These are phyloP conservation scores for Parotocinclus haroldoi DNA, from an alignment of 2,797 vertebrate genomes.

Conservation along the genomic window DNA sequence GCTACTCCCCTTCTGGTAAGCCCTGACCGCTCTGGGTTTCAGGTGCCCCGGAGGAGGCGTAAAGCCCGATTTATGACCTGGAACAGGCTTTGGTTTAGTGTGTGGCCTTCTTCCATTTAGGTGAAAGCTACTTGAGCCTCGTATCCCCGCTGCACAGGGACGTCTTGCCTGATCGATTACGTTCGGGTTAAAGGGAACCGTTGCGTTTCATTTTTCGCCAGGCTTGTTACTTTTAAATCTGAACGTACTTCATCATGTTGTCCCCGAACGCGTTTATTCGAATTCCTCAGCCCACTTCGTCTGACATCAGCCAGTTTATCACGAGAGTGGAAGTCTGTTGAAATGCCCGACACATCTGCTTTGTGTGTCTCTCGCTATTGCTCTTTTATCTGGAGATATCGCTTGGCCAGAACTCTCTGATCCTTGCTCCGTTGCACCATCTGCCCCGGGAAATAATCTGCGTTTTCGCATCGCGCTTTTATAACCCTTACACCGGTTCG, in stretches of 20 bases:
- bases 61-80: too few relatives aligned
- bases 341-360: conserved; percentile 28
- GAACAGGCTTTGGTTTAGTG: too few relatives aligned
- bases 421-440: conserved; percentile 10
- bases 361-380: conserved; percentile 36
- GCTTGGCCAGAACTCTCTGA: conserved; percentile 26
- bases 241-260: background rate
- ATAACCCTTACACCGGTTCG: background rate
- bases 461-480: background rate
- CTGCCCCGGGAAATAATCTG: conserved; percentile 13
- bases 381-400: conserved; percentile 7
- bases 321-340: conserved; percentile 26
- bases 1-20: too few relatives aligned
- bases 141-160: too few relatives aligned
- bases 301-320: conserved; percentile 25
- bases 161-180: too few relatives aligned
- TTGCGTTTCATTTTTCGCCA: background rate
- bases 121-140: too few relatives aligned
- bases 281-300: conserved; percentile 1
- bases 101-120: too few relatives aligned
- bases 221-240: background rate
- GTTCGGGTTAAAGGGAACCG: background rate
- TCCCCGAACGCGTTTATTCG: background rate
- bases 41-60: too few relatives aligned
- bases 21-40: too few relatives aligned